Percentiles rank a stretch among this genome's conserved stretches.
phyloP scores from a whole-genome alignment of 2,113 vertebrate species.

The Tachycineta bicolor region DNA sequence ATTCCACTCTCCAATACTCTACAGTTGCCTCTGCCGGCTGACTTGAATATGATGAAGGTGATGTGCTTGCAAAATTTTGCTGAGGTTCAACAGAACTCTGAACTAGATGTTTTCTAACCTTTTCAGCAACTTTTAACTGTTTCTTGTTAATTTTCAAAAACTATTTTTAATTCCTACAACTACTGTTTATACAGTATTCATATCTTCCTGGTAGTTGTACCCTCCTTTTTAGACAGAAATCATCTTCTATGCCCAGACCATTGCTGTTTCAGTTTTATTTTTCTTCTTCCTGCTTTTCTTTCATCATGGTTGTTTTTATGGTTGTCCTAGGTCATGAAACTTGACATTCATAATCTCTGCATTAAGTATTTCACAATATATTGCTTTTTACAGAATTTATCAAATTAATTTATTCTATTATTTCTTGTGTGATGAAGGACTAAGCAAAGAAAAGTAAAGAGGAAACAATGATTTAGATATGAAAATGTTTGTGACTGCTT shows the following conservation, averaged over 20 bases:
- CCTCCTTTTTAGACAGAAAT: neutral
- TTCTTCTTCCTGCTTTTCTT: neutral
- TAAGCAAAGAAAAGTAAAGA: neutral
- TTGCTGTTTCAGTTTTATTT: neutral
- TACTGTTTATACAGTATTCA: neutral
- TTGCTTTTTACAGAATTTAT: neutral
- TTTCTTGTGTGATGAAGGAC: neutral
- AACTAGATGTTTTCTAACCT: neutral
- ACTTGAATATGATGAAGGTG: neutral
- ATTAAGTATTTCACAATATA: neutral
- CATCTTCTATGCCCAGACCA: neutral
- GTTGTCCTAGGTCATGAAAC: neutral
- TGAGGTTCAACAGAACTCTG: neutral
- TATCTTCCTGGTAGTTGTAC: neutral
- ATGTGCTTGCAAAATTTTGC: neutral
- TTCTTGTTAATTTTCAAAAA: neutral
- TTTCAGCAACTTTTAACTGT: neutral
- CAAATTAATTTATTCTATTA: neutral
- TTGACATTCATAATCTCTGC: neutral
- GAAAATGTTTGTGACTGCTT: neutral
- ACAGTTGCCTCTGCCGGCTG: neutral
- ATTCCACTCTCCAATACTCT: neutral
- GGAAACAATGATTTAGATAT: neutral
- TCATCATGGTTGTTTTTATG: neutral
- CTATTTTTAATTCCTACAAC: neutral